These are phyloP conservation scores for Cromileptes altivelis DNA, from an alignment of 2,113 vertebrate species.

Conservation along the genomic window DNA sequence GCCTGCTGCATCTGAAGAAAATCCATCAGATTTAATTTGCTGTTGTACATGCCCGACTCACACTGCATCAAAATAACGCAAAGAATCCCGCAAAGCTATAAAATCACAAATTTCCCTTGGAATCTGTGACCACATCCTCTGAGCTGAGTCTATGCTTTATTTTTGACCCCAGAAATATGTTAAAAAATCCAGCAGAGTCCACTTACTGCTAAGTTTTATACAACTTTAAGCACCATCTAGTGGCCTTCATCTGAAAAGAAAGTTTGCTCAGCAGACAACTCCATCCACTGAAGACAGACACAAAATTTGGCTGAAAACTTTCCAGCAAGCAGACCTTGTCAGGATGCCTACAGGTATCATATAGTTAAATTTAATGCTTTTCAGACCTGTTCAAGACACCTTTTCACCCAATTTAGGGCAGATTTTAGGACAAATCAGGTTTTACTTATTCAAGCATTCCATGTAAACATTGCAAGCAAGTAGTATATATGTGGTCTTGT, in stretches of 20 bases:
- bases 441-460: too few relatives aligned
- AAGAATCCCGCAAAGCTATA: not conserved
- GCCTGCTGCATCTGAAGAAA: not conserved
- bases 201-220: not conserved
- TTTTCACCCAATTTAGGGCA: too few relatives aligned
- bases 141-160: not conserved
- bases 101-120: not conserved
- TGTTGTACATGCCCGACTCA: not conserved
- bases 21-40: not conserved
- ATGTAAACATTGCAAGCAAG: too few relatives aligned
- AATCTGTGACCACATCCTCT: not conserved
- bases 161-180: not conserved
- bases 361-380: too few relatives aligned
- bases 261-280: not conserved
- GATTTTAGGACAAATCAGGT: too few relatives aligned
- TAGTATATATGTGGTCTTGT: too few relatives aligned
- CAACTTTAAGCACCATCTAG: conserved; percentile 14
- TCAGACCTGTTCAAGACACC: too few relatives aligned
- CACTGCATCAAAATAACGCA: not conserved
- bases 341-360: too few relatives aligned
- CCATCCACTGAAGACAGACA: not conserved
- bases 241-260: not conserved
- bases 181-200: not conserved
- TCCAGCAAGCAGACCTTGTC: not conserved
- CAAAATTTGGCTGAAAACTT: not conserved